Base-by-base conservation (phyloP, 2,113 vertebrate species). In the Myotis davidii region DNA sequence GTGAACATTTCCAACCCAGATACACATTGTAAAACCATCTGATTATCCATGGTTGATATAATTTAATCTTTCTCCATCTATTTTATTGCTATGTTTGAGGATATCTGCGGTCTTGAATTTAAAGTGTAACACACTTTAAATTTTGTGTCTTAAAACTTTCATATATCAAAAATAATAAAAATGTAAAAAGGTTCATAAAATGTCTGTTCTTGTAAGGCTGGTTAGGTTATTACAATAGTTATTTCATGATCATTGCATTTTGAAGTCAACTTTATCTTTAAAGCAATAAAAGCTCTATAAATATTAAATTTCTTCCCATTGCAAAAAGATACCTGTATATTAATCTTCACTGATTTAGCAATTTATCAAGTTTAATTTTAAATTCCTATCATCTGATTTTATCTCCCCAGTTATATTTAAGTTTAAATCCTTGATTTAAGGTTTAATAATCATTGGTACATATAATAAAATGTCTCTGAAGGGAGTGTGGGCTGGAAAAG, bases 11-110 rank as follows among this genome's bases (percentile, higher is more conserved):
- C 27, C 6, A 95, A 59, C 88, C 86, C 90, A 88, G 61, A 79
- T 70, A 13, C 32, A 74, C 17, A n/a, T 79, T 97, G 32, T 96
- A 92, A 94, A 94, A 94, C 92, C 34, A 82, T 85, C 90, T 97
- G 90, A 88, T 97, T 97, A 91, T 89, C 86, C 5, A 42, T 72
- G 17, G 81, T 48, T 72, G 61, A 39, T 74, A 65, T 77, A 83
- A 86, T 96, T 97, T 97, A 83, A 92, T 96, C 7, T 96, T 98
- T 93, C 81, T 78, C 69, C 3, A 94, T 95, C 4, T 96, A 54
- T 96, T 95, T 97, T 17, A 82, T 59, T 83, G 81, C 9, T 94
- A 54, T 61, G 27, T 95, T 90, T 89, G 65, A 96, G 39, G 21
- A 48, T 92, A 59, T 52, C 50, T 85, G 50, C 39, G 74, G 14